These are phyloP conservation scores for Ooceraea biroi DNA, from an alignment of 1,140 invertebrate species.

Conservation along the genomic window DNA sequence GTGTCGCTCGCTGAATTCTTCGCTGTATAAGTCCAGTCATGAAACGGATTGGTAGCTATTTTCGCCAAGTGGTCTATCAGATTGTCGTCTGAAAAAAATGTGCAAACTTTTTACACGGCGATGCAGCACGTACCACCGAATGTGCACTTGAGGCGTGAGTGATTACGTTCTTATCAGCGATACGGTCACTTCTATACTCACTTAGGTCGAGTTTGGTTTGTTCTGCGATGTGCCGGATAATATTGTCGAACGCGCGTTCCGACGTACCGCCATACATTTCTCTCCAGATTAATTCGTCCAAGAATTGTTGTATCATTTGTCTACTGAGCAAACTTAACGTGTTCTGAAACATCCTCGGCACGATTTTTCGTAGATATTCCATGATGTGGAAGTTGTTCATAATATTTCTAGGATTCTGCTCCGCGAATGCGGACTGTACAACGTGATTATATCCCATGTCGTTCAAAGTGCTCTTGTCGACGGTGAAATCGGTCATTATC, in stretches of 20 bases:
- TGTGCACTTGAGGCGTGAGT: not conserved
- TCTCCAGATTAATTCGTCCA: slow-evolving; percentile 94
- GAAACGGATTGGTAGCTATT: slow-evolving; percentile 92
- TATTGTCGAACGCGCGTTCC: slow-evolving; percentile 92
- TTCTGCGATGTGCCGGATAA: slow-evolving; percentile 92
- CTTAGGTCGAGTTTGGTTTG: slow-evolving; percentile 89
- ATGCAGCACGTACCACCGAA: not conserved
- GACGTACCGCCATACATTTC: slow-evolving; percentile 92
- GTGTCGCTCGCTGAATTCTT: slow-evolving; percentile 35
- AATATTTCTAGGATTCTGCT: slow-evolving; percentile 87
- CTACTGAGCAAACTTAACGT: slow-evolving; percentile 93
- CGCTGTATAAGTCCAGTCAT: slow-evolving; percentile 90
- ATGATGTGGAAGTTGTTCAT: slow-evolving; percentile 92
- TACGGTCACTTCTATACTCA: slow-evolving; percentile 68
- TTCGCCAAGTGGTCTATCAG: slow-evolving; percentile 88
- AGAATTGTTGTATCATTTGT: slow-evolving; percentile 95
- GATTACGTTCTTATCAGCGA: slow-evolving; percentile 1
- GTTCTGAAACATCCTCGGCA: slow-evolving; percentile 96
- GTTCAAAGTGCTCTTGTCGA: slow-evolving; percentile 92
- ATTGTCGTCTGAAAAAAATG: slow-evolving; percentile 78
- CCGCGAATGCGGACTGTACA: slow-evolving; percentile 88
- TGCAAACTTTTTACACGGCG: slow-evolving; percentile 53
- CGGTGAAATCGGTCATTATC: slow-evolving; percentile 93
- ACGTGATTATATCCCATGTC: slow-evolving; percentile 93
- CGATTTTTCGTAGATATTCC: slow-evolving; percentile 94